A percentile compares a stretch with the other conserved stretches of the same genome.
These are phyloP conservation scores for Rhinichthys osculus DNA, from an alignment of 2,797 vertebrate genomes.

Conservation along the genomic window DNA sequence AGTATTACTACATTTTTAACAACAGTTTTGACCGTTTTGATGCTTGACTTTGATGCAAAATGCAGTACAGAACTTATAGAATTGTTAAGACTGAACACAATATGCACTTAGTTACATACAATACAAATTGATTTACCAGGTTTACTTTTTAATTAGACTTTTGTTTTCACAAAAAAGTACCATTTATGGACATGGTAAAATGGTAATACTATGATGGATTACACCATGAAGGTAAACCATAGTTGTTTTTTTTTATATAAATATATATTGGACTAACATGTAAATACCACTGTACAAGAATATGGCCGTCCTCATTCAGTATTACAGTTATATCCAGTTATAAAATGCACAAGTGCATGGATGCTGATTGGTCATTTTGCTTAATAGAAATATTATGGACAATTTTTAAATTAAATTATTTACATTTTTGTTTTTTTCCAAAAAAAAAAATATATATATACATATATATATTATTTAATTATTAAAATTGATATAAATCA, in stretches of 20 bases:
- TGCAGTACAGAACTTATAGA: background rate
- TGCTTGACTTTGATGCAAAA: background rate
- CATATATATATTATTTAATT: background rate
- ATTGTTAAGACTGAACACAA: background rate
- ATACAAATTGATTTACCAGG: background rate
- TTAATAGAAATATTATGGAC: too few species aligned
- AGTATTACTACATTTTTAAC: background rate
- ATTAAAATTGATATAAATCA: too few species aligned
- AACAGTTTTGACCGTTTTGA: background rate
- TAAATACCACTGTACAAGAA: background rate
- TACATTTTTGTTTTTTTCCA: too few species aligned
- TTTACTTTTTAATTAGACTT: background rate
- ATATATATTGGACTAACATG: too few species aligned
- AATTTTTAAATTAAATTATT: too few species aligned
- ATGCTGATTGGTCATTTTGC: too few species aligned
- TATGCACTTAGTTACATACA: background rate
- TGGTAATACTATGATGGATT: background rate
- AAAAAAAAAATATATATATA: too few species aligned
- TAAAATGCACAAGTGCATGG: background rate
- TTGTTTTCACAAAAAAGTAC: background rate
- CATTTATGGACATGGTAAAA: background rate
- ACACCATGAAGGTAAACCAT: background rate
- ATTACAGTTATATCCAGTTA: background rate
- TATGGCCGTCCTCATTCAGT: background rate
- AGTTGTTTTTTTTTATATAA: background rate